Percentiles rank a stretch among this genome's conserved stretches.
phyloP scores from a whole-genome alignment of 2,113 vertebrate genomes.

The Dicrurus megarhynchus region DNA sequence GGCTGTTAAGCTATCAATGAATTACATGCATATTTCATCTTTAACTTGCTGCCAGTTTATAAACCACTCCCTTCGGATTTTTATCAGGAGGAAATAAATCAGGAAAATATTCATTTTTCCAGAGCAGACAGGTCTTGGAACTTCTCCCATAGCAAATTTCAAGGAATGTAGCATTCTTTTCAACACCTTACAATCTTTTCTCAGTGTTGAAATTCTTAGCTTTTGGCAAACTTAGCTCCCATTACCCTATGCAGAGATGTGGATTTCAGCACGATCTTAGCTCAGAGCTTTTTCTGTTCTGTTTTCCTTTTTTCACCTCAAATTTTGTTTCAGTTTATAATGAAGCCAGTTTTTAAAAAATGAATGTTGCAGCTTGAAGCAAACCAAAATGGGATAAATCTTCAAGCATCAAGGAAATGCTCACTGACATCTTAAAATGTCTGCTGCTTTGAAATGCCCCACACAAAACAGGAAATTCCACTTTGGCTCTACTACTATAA shows the following conservation, averaged over 20 bases:
- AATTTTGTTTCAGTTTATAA: not conserved
- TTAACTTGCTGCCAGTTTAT: not conserved
- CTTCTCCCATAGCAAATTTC: not conserved
- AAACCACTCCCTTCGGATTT: not conserved
- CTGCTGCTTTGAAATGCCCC: not conserved
- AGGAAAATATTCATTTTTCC: not conserved
- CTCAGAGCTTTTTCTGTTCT: not conserved
- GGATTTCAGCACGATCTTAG: not conserved
- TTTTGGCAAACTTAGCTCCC: not conserved
- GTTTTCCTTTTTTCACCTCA: not conserved
- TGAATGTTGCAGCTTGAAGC: not conserved
- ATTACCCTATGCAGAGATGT: not conserved
- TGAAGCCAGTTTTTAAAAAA: not conserved
- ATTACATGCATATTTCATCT: not conserved
- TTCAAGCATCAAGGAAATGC: not conserved
- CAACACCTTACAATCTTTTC: not conserved
- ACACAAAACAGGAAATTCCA: conserved; percentile 35
- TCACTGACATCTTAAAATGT: not conserved
- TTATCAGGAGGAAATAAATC: not conserved
- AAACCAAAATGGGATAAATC: not conserved
- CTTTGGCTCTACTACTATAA: not conserved
- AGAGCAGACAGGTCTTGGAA: not conserved
- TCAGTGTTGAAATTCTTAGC: not conserved
- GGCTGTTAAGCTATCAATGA: not conserved
- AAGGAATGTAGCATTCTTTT: not conserved